Evolutionary conservation across 1,140 invertebrate species (phyloP), one percentile per base, ranked within the genome.

Genomic region (Sesamia nonagrioides): DNA sequence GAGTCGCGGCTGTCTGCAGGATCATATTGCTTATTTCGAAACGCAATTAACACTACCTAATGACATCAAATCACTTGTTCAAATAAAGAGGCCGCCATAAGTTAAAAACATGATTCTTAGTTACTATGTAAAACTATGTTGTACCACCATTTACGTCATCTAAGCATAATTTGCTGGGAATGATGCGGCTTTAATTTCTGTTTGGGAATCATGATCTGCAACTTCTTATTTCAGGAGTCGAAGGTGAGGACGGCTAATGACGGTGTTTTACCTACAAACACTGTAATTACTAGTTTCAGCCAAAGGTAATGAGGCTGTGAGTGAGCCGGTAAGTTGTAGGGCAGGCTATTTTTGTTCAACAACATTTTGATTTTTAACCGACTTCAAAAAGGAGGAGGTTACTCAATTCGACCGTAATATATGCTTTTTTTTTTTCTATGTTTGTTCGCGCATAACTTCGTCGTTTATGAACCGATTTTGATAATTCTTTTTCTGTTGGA

Each of bases 1-100:
- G 27, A 1, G 27, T 27, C 27, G 27, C 27, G 27, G 1, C 27
- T 27, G 27, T 27, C 27, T 27, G 27, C 27, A 27, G 27, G 27
- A 77, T 69, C 21, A 60, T 50, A 18, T 11, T 40, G 27, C 21
- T 18, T 61, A 52, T 48, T 68, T 42, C 17, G 50, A 45, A 15
- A 21, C 54, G 54, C 54, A 58, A 58, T 80, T 83, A 79, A 61
- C 77, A 77, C 58, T 13, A 27, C 2, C 52, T 77, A 77, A 69
- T 79, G 66, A 76, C 72, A 77, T 78, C 58, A 77, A 83, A 83
- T 82, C 76, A 82, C 52, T 73, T 83, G 74, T 77, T 48, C 61
- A 80, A 71, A 82, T 77, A 81, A 21, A 15, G 58, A 40, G 42
- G 35, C 45, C 37, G n/a, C 61, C 33, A 56, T 50, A 58, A 56